Percentiles rank a stretch among this genome's conserved stretches.
These are phyloP conservation scores for Polypedilum pembai DNA, from an alignment of 1,140 invertebrate genomes.

Conservation along the genomic window DNA sequence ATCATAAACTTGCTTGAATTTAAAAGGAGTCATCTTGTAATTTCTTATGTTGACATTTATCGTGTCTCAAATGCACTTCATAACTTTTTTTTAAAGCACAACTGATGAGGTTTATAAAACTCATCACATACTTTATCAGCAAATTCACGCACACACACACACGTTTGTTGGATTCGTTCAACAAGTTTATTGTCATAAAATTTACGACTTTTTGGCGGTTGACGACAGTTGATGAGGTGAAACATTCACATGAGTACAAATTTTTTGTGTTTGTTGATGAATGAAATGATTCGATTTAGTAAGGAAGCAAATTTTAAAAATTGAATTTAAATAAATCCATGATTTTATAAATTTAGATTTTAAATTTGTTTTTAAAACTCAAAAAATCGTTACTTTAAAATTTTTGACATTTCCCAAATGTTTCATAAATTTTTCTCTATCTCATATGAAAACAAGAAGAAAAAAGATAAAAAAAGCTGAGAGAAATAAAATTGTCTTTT, in stretches of 20 bases:
- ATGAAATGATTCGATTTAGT: background rate
- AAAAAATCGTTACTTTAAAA: background rate
- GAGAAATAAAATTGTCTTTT: background rate
- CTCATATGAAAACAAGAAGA: no score
- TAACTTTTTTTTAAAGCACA: background rate
- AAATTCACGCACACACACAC: background rate
- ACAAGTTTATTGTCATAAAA: conserved; percentile 14
- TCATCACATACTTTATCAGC: background rate
- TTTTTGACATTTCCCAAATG: no score
- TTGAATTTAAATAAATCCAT: background rate
- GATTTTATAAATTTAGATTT: no score
- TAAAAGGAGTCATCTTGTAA: background rate
- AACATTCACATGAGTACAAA: background rate
- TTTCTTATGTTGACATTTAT: background rate
- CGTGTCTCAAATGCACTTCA: background rate
- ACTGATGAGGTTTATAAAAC: background rate
- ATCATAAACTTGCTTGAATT: no score
- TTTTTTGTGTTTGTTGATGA: background rate
- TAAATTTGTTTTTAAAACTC: background rate
- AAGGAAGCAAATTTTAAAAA: background rate
- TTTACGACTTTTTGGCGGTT: background rate
- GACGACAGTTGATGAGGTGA: background rate
- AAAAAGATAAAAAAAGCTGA: no score
- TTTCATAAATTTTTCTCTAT: no score
- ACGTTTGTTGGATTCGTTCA: background rate